These are phyloP conservation scores for Plutella xylostella DNA, from an alignment of 2,888 invertebrate genomes.

Conservation along the genomic window DNA sequence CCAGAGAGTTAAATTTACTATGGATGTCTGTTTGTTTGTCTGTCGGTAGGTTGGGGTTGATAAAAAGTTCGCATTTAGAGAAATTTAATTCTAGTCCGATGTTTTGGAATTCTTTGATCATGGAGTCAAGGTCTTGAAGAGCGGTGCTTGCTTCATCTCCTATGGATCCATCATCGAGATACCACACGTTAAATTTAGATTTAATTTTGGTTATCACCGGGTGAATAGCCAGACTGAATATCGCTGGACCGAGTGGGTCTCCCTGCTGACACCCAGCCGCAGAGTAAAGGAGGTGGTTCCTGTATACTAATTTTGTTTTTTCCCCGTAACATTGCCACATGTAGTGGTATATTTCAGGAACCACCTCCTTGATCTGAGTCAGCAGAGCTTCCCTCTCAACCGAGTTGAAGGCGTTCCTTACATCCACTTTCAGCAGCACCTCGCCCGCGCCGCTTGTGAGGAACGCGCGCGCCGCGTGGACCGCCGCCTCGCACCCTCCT, in stretches of 20 bases:
- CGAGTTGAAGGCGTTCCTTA: neutral
- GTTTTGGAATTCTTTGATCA: neutral
- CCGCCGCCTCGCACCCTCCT: conserved; percentile 1
- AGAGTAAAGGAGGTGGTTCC: neutral
- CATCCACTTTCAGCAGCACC: neutral
- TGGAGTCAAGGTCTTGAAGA: neutral
- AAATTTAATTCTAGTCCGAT: neutral
- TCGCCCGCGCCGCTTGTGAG: neutral
- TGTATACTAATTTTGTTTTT: neutral
- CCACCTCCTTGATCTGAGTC: neutral
- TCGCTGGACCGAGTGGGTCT: neutral
- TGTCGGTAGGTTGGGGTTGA: too few species aligned
- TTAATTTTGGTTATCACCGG: neutral
- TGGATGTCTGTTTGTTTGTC: too few species aligned
- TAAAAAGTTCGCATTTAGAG: neutral
- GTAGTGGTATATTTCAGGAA: neutral
- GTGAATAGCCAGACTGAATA: neutral
- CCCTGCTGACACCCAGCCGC: neutral
- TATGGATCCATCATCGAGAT: conserved; percentile 1
- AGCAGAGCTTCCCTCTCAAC: neutral
- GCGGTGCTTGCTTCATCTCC: neutral
- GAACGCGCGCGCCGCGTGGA: neutral
- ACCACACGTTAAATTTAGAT: neutral
- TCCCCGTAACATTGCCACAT: neutral
- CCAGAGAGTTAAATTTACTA: too few species aligned